These are phyloP conservation scores for Mesoclemmys tuberculata DNA, from an alignment of 2,113 vertebrate genomes.

Conservation along the genomic window DNA sequence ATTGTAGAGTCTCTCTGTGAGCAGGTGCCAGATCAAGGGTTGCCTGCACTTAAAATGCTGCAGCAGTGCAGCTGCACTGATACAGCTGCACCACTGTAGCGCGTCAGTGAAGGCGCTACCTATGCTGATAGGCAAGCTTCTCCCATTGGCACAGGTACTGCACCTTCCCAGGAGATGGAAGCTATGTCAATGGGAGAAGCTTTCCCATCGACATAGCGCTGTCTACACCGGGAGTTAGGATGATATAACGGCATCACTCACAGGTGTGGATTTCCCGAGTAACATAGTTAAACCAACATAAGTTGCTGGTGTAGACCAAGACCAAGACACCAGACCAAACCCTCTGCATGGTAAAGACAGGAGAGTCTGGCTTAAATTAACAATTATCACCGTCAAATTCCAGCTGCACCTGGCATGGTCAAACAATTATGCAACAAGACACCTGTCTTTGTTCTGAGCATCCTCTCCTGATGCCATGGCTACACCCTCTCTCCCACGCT, in stretches of 20 bases:
- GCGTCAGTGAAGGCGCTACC: not conserved
- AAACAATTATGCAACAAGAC: fast-evolving
- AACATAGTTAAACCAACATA: not conserved
- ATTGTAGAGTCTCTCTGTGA: fast-evolving
- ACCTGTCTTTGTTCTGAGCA: not conserved
- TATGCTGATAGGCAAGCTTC: not conserved
- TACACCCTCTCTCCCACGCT: fast-evolving
- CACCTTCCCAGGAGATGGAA: not conserved
- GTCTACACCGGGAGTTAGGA: too few relatives aligned
- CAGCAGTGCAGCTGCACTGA: not conserved
- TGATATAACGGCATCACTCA: not conserved
- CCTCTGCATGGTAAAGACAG: fast-evolving
- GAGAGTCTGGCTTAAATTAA: not conserved
- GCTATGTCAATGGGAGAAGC: not conserved
- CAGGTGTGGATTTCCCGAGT: not conserved
- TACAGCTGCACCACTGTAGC: not conserved
- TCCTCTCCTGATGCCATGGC: not conserved
- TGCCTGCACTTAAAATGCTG: not conserved
- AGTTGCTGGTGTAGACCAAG: not conserved
- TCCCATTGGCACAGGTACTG: not conserved
- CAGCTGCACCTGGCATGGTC: fast-evolving
- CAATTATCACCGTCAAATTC: fast-evolving
- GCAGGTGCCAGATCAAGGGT: not conserved
- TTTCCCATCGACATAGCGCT: not conserved
- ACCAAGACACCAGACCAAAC: not conserved